Evolutionary conservation across 2,888 invertebrate genomes (phyloP), one percentile per base, ranked within the genome.

Genomic region (Ethmia dodecea): DNA sequence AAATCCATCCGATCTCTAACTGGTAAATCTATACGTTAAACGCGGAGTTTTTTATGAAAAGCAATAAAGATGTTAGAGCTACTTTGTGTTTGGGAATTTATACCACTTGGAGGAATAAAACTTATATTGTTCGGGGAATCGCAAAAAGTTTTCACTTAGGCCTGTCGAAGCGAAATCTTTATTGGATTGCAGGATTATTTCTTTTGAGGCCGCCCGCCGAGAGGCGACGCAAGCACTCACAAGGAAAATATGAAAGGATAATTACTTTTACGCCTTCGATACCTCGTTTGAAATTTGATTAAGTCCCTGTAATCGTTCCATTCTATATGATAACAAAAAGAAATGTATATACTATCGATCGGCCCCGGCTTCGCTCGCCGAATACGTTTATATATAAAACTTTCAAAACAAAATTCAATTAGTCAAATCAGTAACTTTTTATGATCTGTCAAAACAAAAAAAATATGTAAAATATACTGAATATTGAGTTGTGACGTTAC

Each of bases 31-130:
- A 73, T 76, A 71, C 69, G 70, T 71, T 72, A 67, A 74, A 66
- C 63, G 65, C 41, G 55, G 69, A 49, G 66, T 68, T 73, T 78
- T 77, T 79, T 84, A 84, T 84, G 79, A 83, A 83, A 83, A 78
- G 74, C 81, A 77, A 83, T 84, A 84, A 83, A 81, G 76, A 78
- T 77, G 80, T 79, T 79, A 75, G 70, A 75, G 77, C 77, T 81
- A 84, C 81, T 84, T 83, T 84, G 83, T 83, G 76, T 81, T 78
- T 72, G 80, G 66, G 69, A 83, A 81, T 84, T 84, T 84, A 84
- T 84, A 75, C 80, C 77, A 77, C 75, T 77, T 73, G 66, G 70
- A 73, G 73, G 68, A 80, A 81, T 83, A 81, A 83, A 83, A 80
- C 77, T 84, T 83, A 81, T 81, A 81, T 83, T 80, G 79, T 77